Base-by-base conservation (phyloP, 1,140 invertebrate species). In the Penaeus japonicus region DNA sequence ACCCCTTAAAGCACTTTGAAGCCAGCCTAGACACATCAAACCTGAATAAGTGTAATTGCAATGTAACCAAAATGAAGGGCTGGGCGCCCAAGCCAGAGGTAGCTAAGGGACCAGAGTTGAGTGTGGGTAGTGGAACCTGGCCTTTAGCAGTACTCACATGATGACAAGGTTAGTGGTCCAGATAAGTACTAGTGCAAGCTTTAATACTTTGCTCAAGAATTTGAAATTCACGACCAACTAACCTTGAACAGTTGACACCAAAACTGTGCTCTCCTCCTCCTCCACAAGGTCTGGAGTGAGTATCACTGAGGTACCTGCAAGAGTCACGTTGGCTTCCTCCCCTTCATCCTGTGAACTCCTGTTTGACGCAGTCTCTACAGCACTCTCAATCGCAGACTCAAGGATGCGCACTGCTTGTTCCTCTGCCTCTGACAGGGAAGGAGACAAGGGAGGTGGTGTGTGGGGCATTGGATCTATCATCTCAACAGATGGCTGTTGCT, bases 371-470 rank as follows among this genome's bases (percentile, higher is more conserved):
- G 59, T 55, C n/a, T 90, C 85, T 15, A 77, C 81, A 53, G 78
- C 85, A 65, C 89, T 90, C 5, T 82, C 85, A 84, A 90, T 90
- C 18, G 85, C 89, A 18, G 89, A 87, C 54, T 90, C 89, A 55
- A 90, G 83, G 30, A 87, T 87, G 4, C 32, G 35, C 22, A 90
- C 85, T 79, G 89, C 89, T 59, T 87, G 80, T 78, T 85, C 81
- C 53, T 90, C 89, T 79, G 89, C 89, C 62, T 90, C 89, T 39
- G 80, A 77, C 27, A 90, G 35, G 53, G 89, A 86, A 39, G 70
- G 59, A 22, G 75, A 88, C 18, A 81, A 70, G 4, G 65, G 32
- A 39, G 81, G 30, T 55, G 87, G 73, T 22, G 22, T 53, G n/a
- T 78, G 80, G 27, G 30, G 77, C 20, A 53, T 79, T 12, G 82